Conservation (phyloP, 2,888 invertebrate genomes). For the Koerneria pararmatus region DNA sequence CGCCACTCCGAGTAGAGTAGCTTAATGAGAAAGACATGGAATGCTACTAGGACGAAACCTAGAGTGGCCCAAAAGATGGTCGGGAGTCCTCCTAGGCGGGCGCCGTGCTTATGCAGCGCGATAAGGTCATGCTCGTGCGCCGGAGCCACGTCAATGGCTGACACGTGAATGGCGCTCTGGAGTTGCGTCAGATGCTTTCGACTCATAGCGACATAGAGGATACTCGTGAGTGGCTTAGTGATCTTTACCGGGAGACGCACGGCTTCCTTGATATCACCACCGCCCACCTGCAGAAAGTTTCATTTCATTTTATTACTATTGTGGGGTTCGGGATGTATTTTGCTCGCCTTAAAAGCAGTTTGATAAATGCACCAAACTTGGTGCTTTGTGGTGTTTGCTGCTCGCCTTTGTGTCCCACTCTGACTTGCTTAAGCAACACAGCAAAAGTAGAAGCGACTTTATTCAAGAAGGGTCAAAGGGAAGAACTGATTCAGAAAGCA, state of each 20-base stretch:
- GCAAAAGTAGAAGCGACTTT: no score
- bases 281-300: no score
- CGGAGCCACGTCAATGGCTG: constrained; percentile 69
- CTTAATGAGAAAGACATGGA: constrained; percentile 87
- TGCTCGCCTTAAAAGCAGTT: no score
- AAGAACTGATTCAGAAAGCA: no score
- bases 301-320: no score
- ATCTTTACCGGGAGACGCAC: constrained; percentile 30
- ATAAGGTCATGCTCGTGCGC: constrained; percentile 86
- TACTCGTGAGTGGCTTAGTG: constrained; percentile 77
- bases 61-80: constrained; percentile 84
- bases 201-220: constrained; percentile 84
- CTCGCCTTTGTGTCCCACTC: no score
- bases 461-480: no score
- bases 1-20: constrained; percentile 69
- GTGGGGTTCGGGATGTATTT: no score
- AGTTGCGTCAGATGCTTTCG: constrained; percentile 84
- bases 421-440: no score
- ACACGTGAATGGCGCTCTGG: constrained; percentile 40
- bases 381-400: no score
- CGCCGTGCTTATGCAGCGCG: constrained; percentile 83
- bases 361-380: no score
- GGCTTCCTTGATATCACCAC: no score
- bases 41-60: constrained; percentile 79
- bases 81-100: constrained; percentile 82